These are phyloP conservation scores for Scaptomyza montana DNA, from an alignment of 1,140 invertebrate species.

Conservation along the genomic window DNA sequence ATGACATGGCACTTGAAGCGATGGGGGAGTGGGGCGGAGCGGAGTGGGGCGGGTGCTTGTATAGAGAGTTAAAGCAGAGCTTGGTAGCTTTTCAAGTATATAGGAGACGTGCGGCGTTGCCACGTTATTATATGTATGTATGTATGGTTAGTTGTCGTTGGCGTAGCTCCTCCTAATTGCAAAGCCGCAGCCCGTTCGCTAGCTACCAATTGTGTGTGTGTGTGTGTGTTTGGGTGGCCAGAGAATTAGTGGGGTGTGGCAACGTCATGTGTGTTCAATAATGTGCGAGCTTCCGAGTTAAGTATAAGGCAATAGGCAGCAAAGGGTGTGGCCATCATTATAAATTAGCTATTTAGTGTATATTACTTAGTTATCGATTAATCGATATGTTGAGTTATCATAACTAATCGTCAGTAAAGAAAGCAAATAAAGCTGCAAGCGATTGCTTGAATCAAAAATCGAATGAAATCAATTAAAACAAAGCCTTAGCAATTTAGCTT, in stretches of 20 bases:
- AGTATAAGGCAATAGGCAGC: background rate
- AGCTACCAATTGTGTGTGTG: slow-evolving; percentile 45
- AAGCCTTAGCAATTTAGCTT: no score
- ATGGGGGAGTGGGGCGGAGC: background rate
- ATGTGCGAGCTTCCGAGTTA: slow-evolving; percentile 27
- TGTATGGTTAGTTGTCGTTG: slow-evolving; percentile 34
- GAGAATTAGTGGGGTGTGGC: slow-evolving; percentile 13
- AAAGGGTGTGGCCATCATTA: slow-evolving; percentile 50
- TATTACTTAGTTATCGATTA: slow-evolving; percentile 1
- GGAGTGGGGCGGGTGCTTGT: background rate
- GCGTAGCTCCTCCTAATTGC: slow-evolving; percentile 80
- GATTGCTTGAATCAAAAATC: background rate
- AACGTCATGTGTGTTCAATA: slow-evolving; percentile 71
- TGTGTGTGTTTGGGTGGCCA: background rate
- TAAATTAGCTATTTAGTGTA: slow-evolving; percentile 4
- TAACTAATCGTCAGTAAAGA: no score
- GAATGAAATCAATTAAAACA: background rate
- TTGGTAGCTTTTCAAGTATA: slow-evolving; percentile 20
- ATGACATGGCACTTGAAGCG: background rate
- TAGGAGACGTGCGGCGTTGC: slow-evolving; percentile 27
- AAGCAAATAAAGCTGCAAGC: background rate
- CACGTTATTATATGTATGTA: slow-evolving; percentile 4
- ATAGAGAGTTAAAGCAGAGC: background rate
- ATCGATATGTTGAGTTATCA: background rate
- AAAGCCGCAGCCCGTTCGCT: slow-evolving; percentile 66